Base-by-base conservation (phyloP, 2,888 invertebrate species). In the Macaria notata region DNA sequence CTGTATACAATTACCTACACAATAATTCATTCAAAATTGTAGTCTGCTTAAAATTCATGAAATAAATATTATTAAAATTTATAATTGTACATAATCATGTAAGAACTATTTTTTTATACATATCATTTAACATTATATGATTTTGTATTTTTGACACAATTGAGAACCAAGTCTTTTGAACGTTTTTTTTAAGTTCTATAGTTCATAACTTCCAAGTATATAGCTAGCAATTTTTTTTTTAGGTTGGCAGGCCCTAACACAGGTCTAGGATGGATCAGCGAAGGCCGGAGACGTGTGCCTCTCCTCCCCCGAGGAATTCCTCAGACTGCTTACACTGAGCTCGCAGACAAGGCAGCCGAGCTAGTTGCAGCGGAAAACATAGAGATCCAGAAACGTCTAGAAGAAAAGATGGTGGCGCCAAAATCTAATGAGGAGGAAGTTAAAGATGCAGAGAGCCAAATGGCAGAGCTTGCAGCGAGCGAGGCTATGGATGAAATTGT, bases 241-340 rank as follows among this genome's bases (percentile, higher is more conserved):
- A 94, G 94, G 76, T 88, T 95, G 73, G 92, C 93, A 71, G 95
- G 95, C 46, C 94, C 94, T 50, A 93, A 94, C 77, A 94, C 94
- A 59, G 92, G 92, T 59, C 90, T 93, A 70, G 96, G 96, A 86
- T 98, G 98, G 98, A 94, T 95, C 64, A 94, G 96, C 68, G 98
- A 98, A 86, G 98, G 98, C 9, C 93, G 97, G 41, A 93, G 98
- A 70, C 88, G 95, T 61, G 94, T 97, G 71, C 97, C 98, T 3
- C 88, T 98, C 47, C 90, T 98, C 86, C 96, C 97, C 4, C 93
- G 98, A 59, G 93, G 95, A n/a, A 93, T 96, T 52, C 96, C 97
- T 5, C 96, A 97, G 76, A 97, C 97, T 4, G 95, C 95, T 42
- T 96, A 96, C 78, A 95, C 96, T 59, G 94, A 95, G 62, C 92